Evolutionary conservation across 2,113 vertebrate species (phyloP).

Genomic region (Pseudorectes ferrugineus): DNA sequence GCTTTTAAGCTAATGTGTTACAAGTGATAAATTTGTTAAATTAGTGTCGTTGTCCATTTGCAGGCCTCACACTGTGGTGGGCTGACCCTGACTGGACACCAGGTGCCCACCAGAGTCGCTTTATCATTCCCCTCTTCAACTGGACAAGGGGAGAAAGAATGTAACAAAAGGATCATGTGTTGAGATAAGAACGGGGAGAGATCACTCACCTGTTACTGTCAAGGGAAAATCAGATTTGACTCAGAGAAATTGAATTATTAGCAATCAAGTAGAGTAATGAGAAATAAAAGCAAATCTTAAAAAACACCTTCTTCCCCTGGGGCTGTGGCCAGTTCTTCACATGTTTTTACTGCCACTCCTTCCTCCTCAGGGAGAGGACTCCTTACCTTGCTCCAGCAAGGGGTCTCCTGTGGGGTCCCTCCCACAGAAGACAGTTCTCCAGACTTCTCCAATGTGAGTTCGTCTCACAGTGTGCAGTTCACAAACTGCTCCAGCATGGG

Average conservation of each 20-base stretch:
- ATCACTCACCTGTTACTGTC: background rate
- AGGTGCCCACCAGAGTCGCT: background rate
- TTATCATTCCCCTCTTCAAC: background rate
- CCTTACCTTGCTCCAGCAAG: too few relatives aligned
- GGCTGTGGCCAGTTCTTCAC: background rate
- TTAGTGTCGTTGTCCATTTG: background rate
- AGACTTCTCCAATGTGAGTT: background rate
- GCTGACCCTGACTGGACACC: background rate
- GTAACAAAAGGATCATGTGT: background rate
- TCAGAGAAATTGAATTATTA: background rate
- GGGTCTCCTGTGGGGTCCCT: background rate
- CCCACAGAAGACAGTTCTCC: background rate
- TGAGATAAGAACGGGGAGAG: background rate
- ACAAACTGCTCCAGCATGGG: background rate
- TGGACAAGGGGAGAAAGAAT: background rate
- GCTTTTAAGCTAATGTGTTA: background rate
- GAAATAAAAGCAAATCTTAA: background rate
- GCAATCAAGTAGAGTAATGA: background rate
- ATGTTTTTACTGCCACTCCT: background rate
- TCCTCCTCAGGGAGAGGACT: background rate
- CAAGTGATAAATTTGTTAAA: background rate
- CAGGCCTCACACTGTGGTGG: background rate
- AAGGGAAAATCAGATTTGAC: background rate
- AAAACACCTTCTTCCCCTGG: background rate
- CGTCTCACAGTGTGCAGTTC: background rate